phyloP scores from a whole-genome alignment of 2,113 vertebrate genomes.

The Hyperopisus bebe region DNA sequence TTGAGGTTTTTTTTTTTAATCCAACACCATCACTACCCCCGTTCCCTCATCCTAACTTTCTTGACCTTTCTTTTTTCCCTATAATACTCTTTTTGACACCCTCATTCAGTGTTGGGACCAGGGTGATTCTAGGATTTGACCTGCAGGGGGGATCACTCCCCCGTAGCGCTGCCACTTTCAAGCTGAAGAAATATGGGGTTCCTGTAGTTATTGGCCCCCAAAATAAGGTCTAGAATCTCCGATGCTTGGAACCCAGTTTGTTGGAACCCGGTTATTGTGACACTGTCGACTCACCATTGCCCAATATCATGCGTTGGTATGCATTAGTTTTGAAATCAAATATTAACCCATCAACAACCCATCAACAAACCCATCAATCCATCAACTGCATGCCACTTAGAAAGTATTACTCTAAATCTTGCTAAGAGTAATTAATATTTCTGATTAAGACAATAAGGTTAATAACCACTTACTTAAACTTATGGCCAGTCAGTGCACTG shows the following conservation, averaged over 20 bases:
- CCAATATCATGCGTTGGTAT: not conserved
- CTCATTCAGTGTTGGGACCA: not conserved
- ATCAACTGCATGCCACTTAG: not conserved
- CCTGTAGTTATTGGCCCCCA: not conserved
- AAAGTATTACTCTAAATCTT: no score
- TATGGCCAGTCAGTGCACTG: not conserved
- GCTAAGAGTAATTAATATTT: not conserved
- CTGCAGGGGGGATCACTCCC: not conserved
- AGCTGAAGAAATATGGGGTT: not conserved
- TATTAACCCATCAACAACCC: not conserved
- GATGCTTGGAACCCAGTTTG: not conserved
- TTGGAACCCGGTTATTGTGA: not conserved
- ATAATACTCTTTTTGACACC: not conserved
- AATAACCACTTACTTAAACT: not conserved
- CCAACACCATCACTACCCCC: not conserved
- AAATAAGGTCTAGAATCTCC: not conserved
- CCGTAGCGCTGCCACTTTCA: not conserved
- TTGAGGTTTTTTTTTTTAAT: not conserved
- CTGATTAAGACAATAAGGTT: not conserved
- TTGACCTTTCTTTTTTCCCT: not conserved
- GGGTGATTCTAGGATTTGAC: not conserved
- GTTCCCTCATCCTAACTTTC: not conserved
- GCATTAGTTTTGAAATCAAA: not conserved
- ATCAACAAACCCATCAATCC: not conserved
- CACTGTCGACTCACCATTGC: not conserved